Base-by-base conservation (phyloP, 2,888 invertebrate species). In the Spisula subtruncata region DNA sequence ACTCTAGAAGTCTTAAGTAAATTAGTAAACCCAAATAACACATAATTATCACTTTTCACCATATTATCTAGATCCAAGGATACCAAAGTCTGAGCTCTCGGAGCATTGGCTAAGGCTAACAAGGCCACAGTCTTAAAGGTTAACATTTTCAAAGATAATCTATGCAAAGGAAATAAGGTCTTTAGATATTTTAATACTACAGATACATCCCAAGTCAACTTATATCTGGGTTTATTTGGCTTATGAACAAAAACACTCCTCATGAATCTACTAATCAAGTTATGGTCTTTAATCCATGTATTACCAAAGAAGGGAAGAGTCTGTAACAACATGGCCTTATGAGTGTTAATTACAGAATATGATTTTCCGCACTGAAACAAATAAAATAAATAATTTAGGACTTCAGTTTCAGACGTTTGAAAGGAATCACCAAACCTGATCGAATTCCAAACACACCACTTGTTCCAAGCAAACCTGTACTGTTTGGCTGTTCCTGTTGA, bases 281-380 rank as follows among this genome's bases (percentile, higher is more conserved):
- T n/a, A 16, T 12, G 12, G 5, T 56, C 6, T 32, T 85, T 56
- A n/a, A 60, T 35, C 89, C 91, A 89, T 18, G 0, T 20, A 75
- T 87, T 86, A 16, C 87, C 85, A 29, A 88, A 56, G 35, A 90
- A 85, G 12, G 80, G 35, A 25, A 91, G 85, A 51, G 91, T 91
- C 66, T 91, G 86, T 25, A 83, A 29, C 6, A 92, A 35, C 86
- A 86, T 86, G 14, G 88, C 60, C 83, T 88, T 92, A 66, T 91
- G 91, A 35, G 91, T 87, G 81, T 54, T 85, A 83, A 87, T 88
- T 20, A 85, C 87, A 54, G 85, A 85, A 75, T 90, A 90, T 18
- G 87, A 86, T 18, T 87, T 85, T 29, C 79, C 83, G 12, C 18
- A 1, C 14, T 85, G 83, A 18, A 32, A 25, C 20, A 90, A 54